A percentile compares a stretch with the other conserved stretches of the same genome.
phyloP scores from a whole-genome alignment of 2,113 vertebrate genomes.

The mouse (Mus musculus) region DNA sequence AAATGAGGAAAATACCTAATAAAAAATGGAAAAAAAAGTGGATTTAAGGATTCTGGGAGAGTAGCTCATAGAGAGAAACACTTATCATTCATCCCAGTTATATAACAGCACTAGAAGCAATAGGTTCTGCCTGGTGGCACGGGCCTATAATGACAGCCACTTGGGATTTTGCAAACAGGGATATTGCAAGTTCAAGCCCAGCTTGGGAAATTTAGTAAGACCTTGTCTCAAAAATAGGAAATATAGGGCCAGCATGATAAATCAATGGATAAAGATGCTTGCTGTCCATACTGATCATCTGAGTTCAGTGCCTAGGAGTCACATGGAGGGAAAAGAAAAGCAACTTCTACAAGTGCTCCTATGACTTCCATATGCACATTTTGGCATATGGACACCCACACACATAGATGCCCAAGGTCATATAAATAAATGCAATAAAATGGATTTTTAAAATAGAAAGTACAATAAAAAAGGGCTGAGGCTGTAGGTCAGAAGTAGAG shows the following conservation, averaged over 20 bases:
- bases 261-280: not conserved
- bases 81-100: too few relatives aligned
- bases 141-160: not conserved
- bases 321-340: not conserved
- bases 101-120: not conserved
- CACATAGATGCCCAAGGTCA: not conserved
- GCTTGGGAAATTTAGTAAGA: not conserved
- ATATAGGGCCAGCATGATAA: not conserved
- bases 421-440: not conserved
- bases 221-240: not conserved
- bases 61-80: too few relatives aligned
- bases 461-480: not conserved
- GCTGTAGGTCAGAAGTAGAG: not conserved
- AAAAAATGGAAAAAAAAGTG: too few relatives aligned
- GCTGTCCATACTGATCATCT: not conserved
- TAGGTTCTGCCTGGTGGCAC: too few relatives aligned
- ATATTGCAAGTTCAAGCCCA: not conserved
- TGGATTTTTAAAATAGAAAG: not conserved
- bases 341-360: not conserved
- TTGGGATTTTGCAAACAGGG: not conserved
- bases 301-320: not conserved
- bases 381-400: not conserved
- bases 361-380: too few relatives aligned
- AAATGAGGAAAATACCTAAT: too few relatives aligned
- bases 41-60: not conserved